Conservation (phyloP, 2,888 invertebrate species). For the Xylophagus ater region DNA sequence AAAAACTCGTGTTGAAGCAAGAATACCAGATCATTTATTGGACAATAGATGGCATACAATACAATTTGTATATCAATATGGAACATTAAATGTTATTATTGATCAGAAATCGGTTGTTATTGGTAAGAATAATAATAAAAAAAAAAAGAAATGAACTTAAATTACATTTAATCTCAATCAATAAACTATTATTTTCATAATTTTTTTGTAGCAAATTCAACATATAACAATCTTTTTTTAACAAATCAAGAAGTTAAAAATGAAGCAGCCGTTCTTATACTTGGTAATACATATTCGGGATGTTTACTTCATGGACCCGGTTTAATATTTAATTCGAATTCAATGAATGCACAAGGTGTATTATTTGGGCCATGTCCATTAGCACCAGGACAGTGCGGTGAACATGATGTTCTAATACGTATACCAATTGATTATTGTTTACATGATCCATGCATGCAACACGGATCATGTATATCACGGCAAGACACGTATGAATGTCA, state of each 20-base stretch:
- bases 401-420: slow-evolving; percentile 43
- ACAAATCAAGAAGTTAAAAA: slow-evolving; percentile 59
- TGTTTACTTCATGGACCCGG: slow-evolving; percentile 82
- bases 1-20: slow-evolving; percentile 48
- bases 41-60: slow-evolving; percentile 69
- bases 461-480: slow-evolving; percentile 66
- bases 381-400: slow-evolving; percentile 55
- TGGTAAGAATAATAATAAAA: slow-evolving; percentile 25
- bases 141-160: not conserved
- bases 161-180: not conserved
- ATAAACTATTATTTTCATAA: not conserved
- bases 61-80: slow-evolving; percentile 39
- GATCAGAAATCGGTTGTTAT: slow-evolving; percentile 36
- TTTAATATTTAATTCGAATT: slow-evolving; percentile 57
- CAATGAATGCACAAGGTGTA: slow-evolving; percentile 55
- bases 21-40: slow-evolving; percentile 54
- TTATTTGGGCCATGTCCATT: slow-evolving; percentile 67
- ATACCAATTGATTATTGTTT: slow-evolving; percentile 58
- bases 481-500: slow-evolving; percentile 72
- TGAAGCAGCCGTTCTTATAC: slow-evolving; percentile 59
- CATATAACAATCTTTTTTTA: slow-evolving; percentile 64
- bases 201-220: slow-evolving; percentile 52
- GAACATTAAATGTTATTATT: slow-evolving; percentile 36
- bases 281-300: slow-evolving; percentile 72
- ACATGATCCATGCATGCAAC: slow-evolving; percentile 72